Base-by-base conservation (phyloP, 2,888 invertebrate genomes). In the Schrankia costaestrigalis region DNA sequence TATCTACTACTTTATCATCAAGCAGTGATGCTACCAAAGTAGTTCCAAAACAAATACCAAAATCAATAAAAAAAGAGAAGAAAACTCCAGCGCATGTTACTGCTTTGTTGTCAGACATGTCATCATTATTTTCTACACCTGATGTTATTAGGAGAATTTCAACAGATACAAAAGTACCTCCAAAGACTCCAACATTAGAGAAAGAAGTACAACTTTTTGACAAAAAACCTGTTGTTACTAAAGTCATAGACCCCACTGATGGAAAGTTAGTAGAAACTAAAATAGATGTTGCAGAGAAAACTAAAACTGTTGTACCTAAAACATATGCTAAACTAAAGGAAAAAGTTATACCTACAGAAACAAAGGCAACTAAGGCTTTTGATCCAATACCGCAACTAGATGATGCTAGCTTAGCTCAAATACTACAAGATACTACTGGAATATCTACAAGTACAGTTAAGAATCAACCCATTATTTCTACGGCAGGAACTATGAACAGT, bases 71-170 rank as follows among this genome's bases (percentile, higher is more conserved):
- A 49, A 89, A 83, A 54, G 90, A 90, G 41, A 90, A 90, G 43
- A 92, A 92, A 66, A 88, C 90, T 15, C 90, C 91, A 10, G 88
- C 90, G 9, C 91, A 90, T 62, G 81, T 91, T 26, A 89, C 88
- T 34, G 89, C 75, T 50, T 77, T 81, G 56, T 77, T 89, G 22
- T 80, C 87, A 18, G 91, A 91, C 62, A 91, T 91, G 89, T 90
- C 94, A 37, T 92, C 93, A 19, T 74, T 94, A 37, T 94, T 94
- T 71, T 94, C 94, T 3, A 91, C 93, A 23, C 94, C 94, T 11
- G 94, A 94, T 83, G 93, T 94, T 32, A 93, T 94, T 37, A 87
- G 93, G 56, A 87, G 93, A 56, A 92, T 93, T 9, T 89, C 90
- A 32, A 84, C 88, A 24, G 89, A 88, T 33, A 72, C 66, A 25